Conservation (phyloP, 2,888 invertebrate genomes). For the Phorcus lineatus region DNA sequence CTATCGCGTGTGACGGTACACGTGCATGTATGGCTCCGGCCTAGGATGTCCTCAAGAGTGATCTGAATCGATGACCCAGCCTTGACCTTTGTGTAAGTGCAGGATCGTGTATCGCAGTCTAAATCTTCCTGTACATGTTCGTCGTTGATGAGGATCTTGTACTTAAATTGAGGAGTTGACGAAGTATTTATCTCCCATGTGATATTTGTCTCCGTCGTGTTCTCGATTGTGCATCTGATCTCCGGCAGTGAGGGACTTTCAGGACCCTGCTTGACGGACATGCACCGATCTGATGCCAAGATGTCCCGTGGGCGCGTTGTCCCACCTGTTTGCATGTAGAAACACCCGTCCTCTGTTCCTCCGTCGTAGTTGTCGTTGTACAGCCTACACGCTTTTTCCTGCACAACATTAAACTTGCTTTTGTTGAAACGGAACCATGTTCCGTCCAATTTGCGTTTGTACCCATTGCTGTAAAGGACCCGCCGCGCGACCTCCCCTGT, state of each 20-base stretch:
- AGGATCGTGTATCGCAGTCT: conserved; percentile 13
- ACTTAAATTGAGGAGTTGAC: conserved; percentile 49
- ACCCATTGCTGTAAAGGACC: conserved; percentile 46
- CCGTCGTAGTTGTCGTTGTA: conserved; percentile 46
- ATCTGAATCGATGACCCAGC: not conserved
- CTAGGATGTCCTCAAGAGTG: conserved; percentile 9
- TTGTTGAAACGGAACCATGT: conserved; percentile 48
- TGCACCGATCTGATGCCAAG: conserved; percentile 32
- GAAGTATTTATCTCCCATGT: conserved; percentile 43
- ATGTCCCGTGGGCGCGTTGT: conserved; percentile 39
- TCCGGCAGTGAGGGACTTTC: conserved; percentile 40
- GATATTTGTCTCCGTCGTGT: conserved; percentile 33
- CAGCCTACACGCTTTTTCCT: conserved; percentile 40
- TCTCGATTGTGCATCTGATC: conserved; percentile 37
- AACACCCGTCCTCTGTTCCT: conserved; percentile 33
- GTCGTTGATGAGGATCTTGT: not conserved
- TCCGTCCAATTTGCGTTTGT: conserved; percentile 42
- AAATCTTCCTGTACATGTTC: not conserved
- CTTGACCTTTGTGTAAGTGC: not conserved
- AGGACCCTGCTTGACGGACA: conserved; percentile 16
- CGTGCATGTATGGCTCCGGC: not conserved
- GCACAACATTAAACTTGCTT: conserved; percentile 46
- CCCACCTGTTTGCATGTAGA: conserved; percentile 52
- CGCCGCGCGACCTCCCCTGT: conserved; percentile 45
- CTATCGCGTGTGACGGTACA: too few relatives aligned